Conservation (phyloP, 2,888 invertebrate genomes). For the Glyphotaelius pellucidus region DNA sequence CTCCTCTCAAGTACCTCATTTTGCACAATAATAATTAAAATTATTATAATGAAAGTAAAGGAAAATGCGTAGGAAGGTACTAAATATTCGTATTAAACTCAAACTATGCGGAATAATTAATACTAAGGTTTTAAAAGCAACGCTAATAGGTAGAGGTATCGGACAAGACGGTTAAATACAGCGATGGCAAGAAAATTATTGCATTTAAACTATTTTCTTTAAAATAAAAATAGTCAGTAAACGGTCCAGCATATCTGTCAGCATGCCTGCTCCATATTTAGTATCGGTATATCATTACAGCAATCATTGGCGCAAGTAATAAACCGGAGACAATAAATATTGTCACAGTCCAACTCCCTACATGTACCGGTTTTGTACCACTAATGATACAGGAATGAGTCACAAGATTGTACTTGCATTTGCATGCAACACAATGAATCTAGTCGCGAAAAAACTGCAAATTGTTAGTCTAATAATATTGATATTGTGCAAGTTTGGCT, state of each 20-base stretch:
- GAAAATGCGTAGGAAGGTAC: no score
- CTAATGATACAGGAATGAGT: conserved; percentile 58
- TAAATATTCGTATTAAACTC: no score
- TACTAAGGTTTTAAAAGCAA: neutral
- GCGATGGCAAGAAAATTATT: neutral
- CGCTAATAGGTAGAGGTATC: neutral
- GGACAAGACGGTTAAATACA: neutral
- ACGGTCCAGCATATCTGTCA: conserved; percentile 28
- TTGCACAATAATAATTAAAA: no score
- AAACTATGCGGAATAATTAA: no score
- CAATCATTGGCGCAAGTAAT: conserved; percentile 51
- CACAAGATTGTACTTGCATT: conserved; percentile 52
- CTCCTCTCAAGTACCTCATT: no score
- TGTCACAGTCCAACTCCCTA: conserved; percentile 54
- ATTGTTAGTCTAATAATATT: neutral
- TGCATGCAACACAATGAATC: conserved; percentile 61
- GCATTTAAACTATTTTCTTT: neutral
- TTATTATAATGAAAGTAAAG: no score
- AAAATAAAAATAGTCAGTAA: neutral
- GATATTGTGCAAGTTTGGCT: neutral
- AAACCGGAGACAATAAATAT: conserved; percentile 58
- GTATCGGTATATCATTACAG: conserved; percentile 54
- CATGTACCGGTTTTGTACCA: conserved; percentile 53
- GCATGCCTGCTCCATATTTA: conserved; percentile 29
- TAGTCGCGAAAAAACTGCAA: conserved; percentile 41